Evolutionary conservation across 2,888 invertebrate genomes (phyloP), one percentile per base, ranked within the genome.

Genomic region (Mechanitis mazaeus): DNA sequence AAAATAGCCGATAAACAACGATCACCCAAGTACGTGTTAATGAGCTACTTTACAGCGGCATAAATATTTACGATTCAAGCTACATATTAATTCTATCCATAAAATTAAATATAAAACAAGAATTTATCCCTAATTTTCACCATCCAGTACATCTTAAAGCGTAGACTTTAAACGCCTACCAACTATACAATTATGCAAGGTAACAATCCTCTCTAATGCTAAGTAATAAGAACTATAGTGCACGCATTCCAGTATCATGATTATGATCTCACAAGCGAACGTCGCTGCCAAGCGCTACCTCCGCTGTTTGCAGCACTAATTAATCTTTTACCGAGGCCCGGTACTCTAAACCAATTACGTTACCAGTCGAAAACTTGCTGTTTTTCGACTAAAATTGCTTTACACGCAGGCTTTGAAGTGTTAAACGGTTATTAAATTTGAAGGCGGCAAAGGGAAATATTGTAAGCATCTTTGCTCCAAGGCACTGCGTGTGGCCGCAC

Each of bases 371-470:
- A 85, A 86, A 85, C 82, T 81, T 83, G 73, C 77, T 83, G 84
- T 87, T 87, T 88, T 87, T 87, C 85, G 79, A 82, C 81, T 81
- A 80, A 86, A 87, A 87, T 87, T 88, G 85, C 85, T 85, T 86
- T 84, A 82, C 83, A 81, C 81, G 77, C 76, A 76, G 72, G 83
- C 87, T 85, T 85, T 87, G 84, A 86, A 87, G 87, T 87, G 87
- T 84, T 86, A 86, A 85, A 79, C 83, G 87, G 78, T 86, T 88
- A 88, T 89, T 89, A 87, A 87, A 87, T 88, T 86, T 83, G 77
- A 77, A 77, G 79, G 80, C 83, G 78, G 81, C 76, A 81, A 80
- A 84, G 81, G 81, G 81, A 82, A 82, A 83, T 81, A 81, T 71
- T 60, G 59, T 68, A 68, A 68, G 68, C 62, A 62, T 69, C 71